These are phyloP conservation scores for Drosophila willistoni DNA, from an alignment of 1,140 invertebrate genomes.

Conservation along the genomic window DNA sequence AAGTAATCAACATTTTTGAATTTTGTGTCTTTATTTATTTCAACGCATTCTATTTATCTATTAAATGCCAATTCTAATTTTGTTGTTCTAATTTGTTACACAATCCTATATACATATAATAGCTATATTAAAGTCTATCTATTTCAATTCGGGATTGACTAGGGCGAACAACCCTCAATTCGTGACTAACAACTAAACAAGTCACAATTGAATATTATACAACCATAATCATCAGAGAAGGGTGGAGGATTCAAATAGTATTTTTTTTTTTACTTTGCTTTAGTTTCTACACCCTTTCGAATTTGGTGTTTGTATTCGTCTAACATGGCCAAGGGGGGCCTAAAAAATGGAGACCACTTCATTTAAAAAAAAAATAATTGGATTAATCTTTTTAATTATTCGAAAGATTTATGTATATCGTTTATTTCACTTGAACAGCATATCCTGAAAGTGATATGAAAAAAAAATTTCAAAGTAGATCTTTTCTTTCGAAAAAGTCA, in stretches of 20 bases:
- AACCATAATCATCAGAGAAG: slow-evolving; percentile 31
- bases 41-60: neutral
- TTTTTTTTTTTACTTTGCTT: neutral
- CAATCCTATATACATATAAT: neutral
- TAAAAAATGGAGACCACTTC: too few relatives aligned
- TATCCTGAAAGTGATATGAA: too few relatives aligned
- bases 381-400: too few relatives aligned
- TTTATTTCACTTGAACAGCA: too few relatives aligned
- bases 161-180: neutral
- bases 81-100: neutral
- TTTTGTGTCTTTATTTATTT: neutral
- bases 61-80: neutral
- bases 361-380: too few relatives aligned
- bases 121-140: neutral
- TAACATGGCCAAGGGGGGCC: too few relatives aligned
- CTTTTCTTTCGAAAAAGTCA: too few relatives aligned
- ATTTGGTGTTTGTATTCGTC: neutral
- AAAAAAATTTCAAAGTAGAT: too few relatives aligned
- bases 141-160: neutral
- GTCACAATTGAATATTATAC: slow-evolving; percentile 53
- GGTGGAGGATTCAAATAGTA: neutral
- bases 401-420: too few relatives aligned
- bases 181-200: slow-evolving; percentile 24
- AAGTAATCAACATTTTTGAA: too few relatives aligned
- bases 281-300: neutral